A percentile compares a stretch with the other conserved stretches of the same genome.
phyloP scores from a whole-genome alignment of 2,113 vertebrate genomes.

The Oncorhynchus tshawytscha region DNA sequence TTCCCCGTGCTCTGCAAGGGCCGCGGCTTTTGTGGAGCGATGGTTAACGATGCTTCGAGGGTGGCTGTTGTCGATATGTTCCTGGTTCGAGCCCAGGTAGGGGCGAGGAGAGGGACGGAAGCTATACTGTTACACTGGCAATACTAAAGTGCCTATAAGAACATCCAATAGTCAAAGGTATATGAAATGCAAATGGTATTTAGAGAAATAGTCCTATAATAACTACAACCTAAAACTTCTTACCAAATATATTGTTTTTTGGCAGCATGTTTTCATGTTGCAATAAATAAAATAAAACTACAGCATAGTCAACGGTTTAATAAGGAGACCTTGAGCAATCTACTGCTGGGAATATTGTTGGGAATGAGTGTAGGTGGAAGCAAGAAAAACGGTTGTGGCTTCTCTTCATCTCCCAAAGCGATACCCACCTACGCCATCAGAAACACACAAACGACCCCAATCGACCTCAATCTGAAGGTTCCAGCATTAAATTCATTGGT shows the following conservation, averaged over 20 bases:
- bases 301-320: not conserved
- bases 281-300: not conserved
- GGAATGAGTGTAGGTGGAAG: not conserved
- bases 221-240: too few species aligned
- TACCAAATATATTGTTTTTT: not conserved
- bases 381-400: constrained; percentile 32
- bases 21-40: too few species aligned
- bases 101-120: too few species aligned
- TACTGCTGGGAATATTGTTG: not conserved
- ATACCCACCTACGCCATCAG: constrained; percentile 13
- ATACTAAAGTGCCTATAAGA: too few species aligned
- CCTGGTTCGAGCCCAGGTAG: too few species aligned
- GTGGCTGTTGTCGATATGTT: too few species aligned
- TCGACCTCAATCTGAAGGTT: constrained; percentile 35
- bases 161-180: too few species aligned
- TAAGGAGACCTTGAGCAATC: constrained; percentile 18
- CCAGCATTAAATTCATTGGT: constrained; percentile 57
- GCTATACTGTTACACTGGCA: too few species aligned
- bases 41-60: too few species aligned
- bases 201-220: too few species aligned
- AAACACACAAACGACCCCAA: constrained; percentile 42
- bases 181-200: too few species aligned
- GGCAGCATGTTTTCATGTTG: not conserved
- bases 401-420: constrained; percentile 15
- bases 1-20: too few species aligned